Percentiles rank a stretch among this genome's conserved stretches.
Evolutionary conservation across 2,113 vertebrate species (phyloP).

Genomic region (Sorex araneus): DNA sequence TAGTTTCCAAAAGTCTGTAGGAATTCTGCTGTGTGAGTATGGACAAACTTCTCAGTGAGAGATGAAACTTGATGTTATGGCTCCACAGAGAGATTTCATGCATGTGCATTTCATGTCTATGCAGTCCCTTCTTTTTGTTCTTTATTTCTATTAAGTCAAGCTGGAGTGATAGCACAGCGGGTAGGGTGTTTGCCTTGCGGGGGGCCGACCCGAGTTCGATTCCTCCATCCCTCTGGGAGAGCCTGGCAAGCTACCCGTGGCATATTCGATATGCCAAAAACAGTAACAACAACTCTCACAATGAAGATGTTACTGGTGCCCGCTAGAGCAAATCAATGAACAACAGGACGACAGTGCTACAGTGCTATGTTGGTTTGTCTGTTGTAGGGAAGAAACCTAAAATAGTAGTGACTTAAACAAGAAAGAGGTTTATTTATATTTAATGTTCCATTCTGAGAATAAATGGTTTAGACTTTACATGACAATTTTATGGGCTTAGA

Average conservation of each 20-base stretch:
- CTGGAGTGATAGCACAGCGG: too few relatives aligned
- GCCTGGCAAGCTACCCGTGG: too few relatives aligned
- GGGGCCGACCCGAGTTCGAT: too few relatives aligned
- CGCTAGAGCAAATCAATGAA: too few relatives aligned
- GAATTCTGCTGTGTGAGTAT: neutral
- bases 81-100: too few relatives aligned
- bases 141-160: neutral
- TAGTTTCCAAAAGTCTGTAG: neutral
- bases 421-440: neutral
- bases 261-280: too few relatives aligned
- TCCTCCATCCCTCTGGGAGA: too few relatives aligned
- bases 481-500: neutral
- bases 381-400: neutral
- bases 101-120: neutral
- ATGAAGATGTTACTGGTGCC: too few relatives aligned
- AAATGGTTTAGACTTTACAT: neutral
- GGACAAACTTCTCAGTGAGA: neutral
- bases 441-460: neutral
- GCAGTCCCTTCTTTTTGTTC: neutral
- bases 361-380: conserved; percentile 4
- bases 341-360: too few relatives aligned
- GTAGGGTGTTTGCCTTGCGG: too few relatives aligned
- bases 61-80: neutral
- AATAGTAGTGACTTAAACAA: neutral
- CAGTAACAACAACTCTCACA: too few relatives aligned